Base-by-base conservation (phyloP, 2,113 vertebrate species). In the Nerophis ophidion region DNA sequence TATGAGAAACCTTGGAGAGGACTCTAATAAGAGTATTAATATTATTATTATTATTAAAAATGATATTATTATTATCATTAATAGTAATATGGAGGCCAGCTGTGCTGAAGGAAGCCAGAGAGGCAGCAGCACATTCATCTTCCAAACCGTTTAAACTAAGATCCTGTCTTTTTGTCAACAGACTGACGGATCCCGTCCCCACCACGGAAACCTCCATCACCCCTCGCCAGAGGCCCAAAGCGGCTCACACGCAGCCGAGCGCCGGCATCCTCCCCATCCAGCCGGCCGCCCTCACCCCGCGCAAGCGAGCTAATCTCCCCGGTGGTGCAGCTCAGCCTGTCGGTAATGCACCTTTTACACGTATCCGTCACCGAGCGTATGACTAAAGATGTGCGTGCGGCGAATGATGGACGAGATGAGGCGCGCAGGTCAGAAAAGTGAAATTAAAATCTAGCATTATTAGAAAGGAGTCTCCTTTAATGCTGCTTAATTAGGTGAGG, bases 171-270 rank as follows among this genome's bases (percentile, higher is more conserved):
- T 57, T 67, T 68, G 0, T 69, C 63, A 60, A 0, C 81, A 99
- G 97, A 86, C 89, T 99, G 76, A 98, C 94, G 8, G 97, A 99
- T 81, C 97, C 95, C 65, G 91, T 97, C 85, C 95, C 95, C 63
- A 94, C 97, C 0, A 98, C 93, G 65, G 97, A 98, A 88, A 99
- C 97, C 0, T 99, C 97, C 79, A 99, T 99, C 74, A 94, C 95
- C 0, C 97, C 96, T 35, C 93, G 96, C 45, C 97, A 99, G 89
- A 92, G 96, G 70, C 97, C 97, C 60, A 98, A 99, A 87, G 95
- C 96, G 34, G 93, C 91, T n/a, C 96, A 98, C 76, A 89, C 95
- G 5, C 96, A 97, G 72, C 84, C 95, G 7, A 92, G 92, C 74
- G 90, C 93, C 60, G 96, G 97, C 33, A 98, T 97, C 60, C 79